phyloP scores from a whole-genome alignment of 1,140 invertebrate genomes.

The Nebria ingens region DNA sequence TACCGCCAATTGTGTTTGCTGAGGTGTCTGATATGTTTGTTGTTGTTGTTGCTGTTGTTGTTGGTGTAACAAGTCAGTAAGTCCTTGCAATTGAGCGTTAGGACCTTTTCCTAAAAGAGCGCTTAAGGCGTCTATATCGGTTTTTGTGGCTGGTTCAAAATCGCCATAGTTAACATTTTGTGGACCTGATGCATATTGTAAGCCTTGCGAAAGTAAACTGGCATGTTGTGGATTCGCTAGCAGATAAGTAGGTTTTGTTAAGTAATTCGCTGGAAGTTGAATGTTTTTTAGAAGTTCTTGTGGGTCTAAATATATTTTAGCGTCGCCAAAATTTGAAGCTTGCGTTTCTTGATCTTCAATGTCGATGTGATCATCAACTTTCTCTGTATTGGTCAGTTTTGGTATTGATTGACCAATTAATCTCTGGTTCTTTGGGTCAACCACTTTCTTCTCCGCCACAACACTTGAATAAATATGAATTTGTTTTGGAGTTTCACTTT shows the following conservation, averaged over 20 bases:
- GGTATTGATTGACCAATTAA: too few species aligned
- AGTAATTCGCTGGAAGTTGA: not conserved
- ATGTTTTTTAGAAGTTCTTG: not conserved
- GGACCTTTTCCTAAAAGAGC: constrained; percentile 23
- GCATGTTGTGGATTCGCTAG: not conserved
- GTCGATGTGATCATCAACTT: too few species aligned
- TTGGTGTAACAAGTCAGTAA: constrained; percentile 19
- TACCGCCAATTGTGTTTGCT: not conserved
- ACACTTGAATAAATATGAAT: too few species aligned
- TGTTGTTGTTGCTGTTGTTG: not conserved
- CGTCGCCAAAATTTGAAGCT: not conserved
- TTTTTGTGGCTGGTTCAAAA: constrained; percentile 5
- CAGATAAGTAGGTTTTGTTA: not conserved
- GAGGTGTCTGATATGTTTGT: not conserved
- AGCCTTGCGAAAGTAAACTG: not conserved
- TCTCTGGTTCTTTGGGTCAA: not conserved
- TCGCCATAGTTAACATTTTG: too few species aligned
- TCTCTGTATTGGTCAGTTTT: too few species aligned
- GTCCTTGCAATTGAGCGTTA: constrained; percentile 21
- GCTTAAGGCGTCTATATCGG: constrained; percentile 18
- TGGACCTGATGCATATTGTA: not conserved
- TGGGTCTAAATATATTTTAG: not conserved
- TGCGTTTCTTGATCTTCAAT: not conserved
- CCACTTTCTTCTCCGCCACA: not conserved
- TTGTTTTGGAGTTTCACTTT: not conserved